Evolutionary conservation across 2,888 invertebrate species (phyloP).

Genomic region (Augochlorella aurata): DNA sequence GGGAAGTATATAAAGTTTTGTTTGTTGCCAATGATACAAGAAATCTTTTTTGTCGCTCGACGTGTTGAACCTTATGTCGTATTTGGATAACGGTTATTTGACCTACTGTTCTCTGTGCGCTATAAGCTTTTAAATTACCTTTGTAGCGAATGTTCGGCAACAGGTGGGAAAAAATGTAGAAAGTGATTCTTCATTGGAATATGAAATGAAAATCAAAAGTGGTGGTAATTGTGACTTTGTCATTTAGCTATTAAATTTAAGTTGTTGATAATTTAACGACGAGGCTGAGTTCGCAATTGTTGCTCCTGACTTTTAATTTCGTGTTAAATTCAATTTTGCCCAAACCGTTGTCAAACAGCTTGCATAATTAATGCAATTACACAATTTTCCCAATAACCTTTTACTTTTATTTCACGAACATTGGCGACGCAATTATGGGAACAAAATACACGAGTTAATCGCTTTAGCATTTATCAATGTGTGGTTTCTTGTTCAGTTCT

Average conservation of each 20-base stretch:
- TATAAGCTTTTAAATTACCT: not conserved
- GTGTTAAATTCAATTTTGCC: not conserved
- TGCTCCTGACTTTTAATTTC: not conserved
- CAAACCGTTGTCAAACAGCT: no score
- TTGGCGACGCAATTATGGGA: not conserved
- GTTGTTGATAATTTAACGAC: not conserved
- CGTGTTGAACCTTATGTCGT: not conserved
- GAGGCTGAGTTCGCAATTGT: not conserved
- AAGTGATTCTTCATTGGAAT: not conserved
- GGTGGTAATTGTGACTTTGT: not conserved
- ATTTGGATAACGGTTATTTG: not conserved
- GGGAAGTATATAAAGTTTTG: not conserved
- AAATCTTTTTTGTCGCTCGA: not conserved
- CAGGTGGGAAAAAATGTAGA: not conserved
- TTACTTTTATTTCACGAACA: not conserved
- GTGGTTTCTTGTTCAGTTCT: not conserved
- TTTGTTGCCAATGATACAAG: not conserved
- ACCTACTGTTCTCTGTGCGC: not conserved
- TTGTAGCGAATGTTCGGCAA: not conserved
- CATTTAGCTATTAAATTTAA: not conserved
- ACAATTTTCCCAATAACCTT: not conserved
- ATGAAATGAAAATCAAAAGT: not conserved
- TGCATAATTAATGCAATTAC: no score
- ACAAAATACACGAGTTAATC: not conserved
- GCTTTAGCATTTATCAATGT: not conserved